Conservation (phyloP, 2,113 vertebrate species). For the Dendrocopos noguchii region DNA sequence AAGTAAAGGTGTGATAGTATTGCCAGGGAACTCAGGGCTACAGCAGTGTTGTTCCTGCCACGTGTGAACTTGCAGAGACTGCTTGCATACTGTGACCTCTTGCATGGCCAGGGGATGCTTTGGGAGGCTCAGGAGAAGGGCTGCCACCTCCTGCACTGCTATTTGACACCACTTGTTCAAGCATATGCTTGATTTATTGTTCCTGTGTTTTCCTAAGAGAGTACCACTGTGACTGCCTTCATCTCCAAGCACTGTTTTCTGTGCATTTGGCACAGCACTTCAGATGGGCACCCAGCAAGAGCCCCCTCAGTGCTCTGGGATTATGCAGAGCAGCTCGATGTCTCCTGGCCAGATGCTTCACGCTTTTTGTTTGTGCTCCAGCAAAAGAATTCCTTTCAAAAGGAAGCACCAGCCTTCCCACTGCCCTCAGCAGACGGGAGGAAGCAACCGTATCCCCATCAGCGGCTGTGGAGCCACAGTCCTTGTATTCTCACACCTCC, state of each 20-base stretch:
- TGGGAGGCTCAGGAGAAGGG: neutral
- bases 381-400: neutral
- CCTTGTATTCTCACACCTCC: neutral
- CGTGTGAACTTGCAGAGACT: neutral
- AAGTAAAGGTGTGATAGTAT: neutral
- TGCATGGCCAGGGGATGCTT: neutral
- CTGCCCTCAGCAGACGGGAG: neutral
- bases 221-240: neutral
- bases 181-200: neutral
- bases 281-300: neutral
- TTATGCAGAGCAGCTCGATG: neutral
- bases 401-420: neutral
- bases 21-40: accelerated
- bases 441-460: accelerated
- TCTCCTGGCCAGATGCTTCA: neutral
- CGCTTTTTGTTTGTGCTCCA: neutral
- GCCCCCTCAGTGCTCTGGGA: neutral
- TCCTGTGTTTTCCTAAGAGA: neutral
- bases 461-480: neutral
- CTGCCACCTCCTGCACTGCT: neutral
- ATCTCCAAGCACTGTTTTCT: neutral
- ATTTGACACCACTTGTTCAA: neutral
- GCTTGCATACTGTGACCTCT: accelerated
- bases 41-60: accelerated
- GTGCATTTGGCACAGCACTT: neutral